A percentile compares a stretch with the other conserved stretches of the same genome.
Evolutionary conservation across 2,888 invertebrate species (phyloP).

Genomic region (Lepidochitona cinerea): DNA sequence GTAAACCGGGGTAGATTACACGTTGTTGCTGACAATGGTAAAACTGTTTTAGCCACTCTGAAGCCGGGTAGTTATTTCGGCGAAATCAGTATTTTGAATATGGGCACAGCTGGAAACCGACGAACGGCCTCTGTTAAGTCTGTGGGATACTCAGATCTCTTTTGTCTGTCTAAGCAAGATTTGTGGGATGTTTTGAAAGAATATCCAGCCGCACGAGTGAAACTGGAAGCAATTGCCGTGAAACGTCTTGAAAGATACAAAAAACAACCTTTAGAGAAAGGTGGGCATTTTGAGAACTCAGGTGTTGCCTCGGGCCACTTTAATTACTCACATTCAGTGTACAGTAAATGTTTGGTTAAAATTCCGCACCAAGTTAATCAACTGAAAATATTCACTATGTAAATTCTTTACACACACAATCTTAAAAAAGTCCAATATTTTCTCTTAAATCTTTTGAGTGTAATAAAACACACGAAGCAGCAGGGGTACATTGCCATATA

Average conservation of each 20-base stretch:
- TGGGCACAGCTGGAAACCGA: constrained; percentile 97
- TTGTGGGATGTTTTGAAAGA: constrained; percentile 97
- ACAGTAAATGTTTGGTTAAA: too few species aligned
- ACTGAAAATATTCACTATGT: too few species aligned
- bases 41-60: constrained; percentile 95
- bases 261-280: constrained; percentile 74
- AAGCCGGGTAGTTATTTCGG: constrained; percentile 99
- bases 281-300: too few species aligned
- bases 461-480: too few species aligned
- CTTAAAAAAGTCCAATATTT: too few species aligned
- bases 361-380: too few species aligned
- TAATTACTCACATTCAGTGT: too few species aligned
- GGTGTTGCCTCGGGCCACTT: too few species aligned
- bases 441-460: too few species aligned
- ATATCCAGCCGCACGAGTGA: constrained; percentile 77
- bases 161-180: constrained; percentile 98
- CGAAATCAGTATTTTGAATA: constrained; percentile 95
- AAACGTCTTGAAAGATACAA: constrained; percentile 98
- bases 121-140: constrained; percentile 98
- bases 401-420: too few species aligned
- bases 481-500: too few species aligned
- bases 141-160: constrained; percentile 98
- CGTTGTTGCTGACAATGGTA: constrained; percentile 85
- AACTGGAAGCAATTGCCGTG: constrained; percentile 96
- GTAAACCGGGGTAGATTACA: constrained; percentile 87